Percentiles rank a stretch among this genome's conserved stretches.
phyloP scores from a whole-genome alignment of 1,140 invertebrate species.

The Hyles vespertilio region DNA sequence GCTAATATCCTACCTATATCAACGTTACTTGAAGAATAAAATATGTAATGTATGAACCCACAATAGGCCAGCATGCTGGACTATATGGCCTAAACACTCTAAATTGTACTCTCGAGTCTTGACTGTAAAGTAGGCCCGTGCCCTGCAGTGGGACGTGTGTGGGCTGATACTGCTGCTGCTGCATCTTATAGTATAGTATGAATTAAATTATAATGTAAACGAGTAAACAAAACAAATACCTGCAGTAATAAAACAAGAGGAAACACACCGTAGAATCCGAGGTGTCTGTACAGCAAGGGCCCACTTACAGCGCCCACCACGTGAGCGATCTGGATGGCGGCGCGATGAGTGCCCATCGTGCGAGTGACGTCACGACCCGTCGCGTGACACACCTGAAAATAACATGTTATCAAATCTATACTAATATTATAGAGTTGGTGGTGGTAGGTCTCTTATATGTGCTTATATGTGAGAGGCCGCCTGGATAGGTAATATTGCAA shows the following conservation, averaged over 20 bases:
- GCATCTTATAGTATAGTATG: background rate
- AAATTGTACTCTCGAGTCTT: too few relatives aligned
- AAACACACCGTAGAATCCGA: conserved; percentile 72
- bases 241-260: conserved; percentile 66
- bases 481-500: too few relatives aligned
- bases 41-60: too few relatives aligned
- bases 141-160: too few relatives aligned
- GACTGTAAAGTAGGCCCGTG: too few relatives aligned
- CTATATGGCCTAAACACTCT: too few relatives aligned
- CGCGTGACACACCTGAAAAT: conserved; percentile 64
- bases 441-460: too few relatives aligned
- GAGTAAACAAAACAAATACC: conserved; percentile 43
- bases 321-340: conserved; percentile 61
- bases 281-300: conserved; percentile 52
- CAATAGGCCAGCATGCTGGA: too few relatives aligned
- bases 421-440: background rate
- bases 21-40: too few relatives aligned
- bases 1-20: too few relatives aligned
- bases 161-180: too few relatives aligned
- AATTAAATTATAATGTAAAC: background rate
- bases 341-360: conserved; percentile 67
- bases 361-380: conserved; percentile 63
- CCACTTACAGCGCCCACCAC: conserved; percentile 60
- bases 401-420: background rate
- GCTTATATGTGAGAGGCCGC: too few relatives aligned